Base-by-base conservation (phyloP, 1,140 invertebrate species). In the Tetragonula clypearis region DNA sequence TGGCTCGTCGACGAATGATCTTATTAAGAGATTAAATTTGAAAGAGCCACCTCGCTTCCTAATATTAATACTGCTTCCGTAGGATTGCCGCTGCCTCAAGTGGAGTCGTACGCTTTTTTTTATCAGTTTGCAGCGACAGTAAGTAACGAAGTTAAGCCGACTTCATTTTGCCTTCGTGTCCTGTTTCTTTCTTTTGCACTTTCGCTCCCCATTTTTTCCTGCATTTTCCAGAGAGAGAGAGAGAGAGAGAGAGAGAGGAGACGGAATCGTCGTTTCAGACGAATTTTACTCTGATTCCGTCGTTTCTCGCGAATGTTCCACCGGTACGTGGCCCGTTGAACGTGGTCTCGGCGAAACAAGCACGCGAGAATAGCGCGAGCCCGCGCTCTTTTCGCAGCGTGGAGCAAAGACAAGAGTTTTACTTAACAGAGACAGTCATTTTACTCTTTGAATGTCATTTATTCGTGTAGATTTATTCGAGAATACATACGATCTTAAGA, bases 21-120 rank as follows among this genome's bases (percentile, higher is more conserved):
- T 91, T 89, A 90, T 91, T 91, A 91, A 89, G 86, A 87, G 90
- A 90, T 89, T 91, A 91, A 91, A 90, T 89, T 89, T 88, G 86
- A 89, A 91, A 85, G 89, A 88, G 79, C 88, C 72, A 90, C 82
- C 89, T 88, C 88, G 79, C 88, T 88, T 90, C 84, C 84, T 88
- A 90, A 90, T 90, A 90, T 90, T 90, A 90, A 90, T 90, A 88
- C 86, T 85, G 84, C 89, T 88, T 88, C 82, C 87, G 60, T 77
- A 76, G 82, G 89, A 87, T 88, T 88, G 88, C 75, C 21, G 78
- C 53, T 73, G 86, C 89, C 86, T 83, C 41, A 41, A 41, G 80
- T 55, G 75, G 86, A 79, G 87, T 87, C 83, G 87, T 87, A 88
- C 89, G 86, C 86, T 90, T 90, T 90, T 49, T 90, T 49, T 90